phyloP scores from a whole-genome alignment of 1,140 invertebrate genomes.

The Metaphire vulgaris region DNA sequence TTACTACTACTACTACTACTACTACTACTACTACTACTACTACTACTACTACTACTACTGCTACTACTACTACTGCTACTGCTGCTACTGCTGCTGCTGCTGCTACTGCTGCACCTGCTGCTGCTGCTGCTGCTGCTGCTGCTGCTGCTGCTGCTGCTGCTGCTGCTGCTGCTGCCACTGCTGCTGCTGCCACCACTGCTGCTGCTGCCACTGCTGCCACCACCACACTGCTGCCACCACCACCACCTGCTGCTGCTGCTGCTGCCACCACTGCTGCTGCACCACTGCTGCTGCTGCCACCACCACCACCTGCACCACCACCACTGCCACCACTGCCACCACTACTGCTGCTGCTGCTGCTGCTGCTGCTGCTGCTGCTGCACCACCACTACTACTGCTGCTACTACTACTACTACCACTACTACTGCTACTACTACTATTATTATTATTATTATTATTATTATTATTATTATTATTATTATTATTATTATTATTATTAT shows the following conservation, averaged over 20 bases:
- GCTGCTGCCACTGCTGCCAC: not conserved
- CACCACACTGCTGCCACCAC: not conserved
- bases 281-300: not conserved
- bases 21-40: constrained; percentile 2
- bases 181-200: not conserved
- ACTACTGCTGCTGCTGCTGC: not conserved
- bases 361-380: not conserved
- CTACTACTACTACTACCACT: constrained; percentile 1
- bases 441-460: not conserved
- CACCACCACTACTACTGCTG: not conserved
- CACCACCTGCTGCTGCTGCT: not conserved
- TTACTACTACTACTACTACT: constrained; percentile 1
- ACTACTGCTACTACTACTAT: constrained; percentile 1
- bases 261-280: not conserved
- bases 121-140: not conserved
- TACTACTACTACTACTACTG: constrained; percentile 1
- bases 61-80: constrained; percentile 1
- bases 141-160: not conserved
- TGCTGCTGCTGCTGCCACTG: not conserved
- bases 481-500: not conserved
- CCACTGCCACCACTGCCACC: not conserved
- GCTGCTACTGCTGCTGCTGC: not conserved
- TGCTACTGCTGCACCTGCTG: not conserved
- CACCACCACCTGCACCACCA: not conserved
- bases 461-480: not conserved